Evolutionary conservation across 2,888 invertebrate genomes (phyloP), one percentile per base, ranked within the genome.

Genomic region (Lordiphosa andalusiaca): DNA sequence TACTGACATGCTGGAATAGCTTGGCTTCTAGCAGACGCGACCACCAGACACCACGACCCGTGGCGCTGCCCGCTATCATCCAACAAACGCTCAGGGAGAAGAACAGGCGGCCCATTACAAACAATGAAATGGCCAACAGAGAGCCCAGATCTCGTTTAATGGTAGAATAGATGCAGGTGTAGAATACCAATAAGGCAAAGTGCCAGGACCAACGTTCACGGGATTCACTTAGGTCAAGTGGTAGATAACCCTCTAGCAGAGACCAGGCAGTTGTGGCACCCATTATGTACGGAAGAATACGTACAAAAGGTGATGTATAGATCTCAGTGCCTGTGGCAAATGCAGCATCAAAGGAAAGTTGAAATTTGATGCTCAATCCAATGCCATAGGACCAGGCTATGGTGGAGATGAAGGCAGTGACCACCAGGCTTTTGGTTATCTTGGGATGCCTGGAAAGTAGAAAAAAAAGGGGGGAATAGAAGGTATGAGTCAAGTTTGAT

Each of bases 41-140:
- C 89, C 89, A 90, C 86, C 87, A 86, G 7, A 76, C 85, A 23
- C 89, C 91, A 51, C 92, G 89, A 3, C 91, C 91, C 1, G 91
- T 91, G 25, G 89, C 89, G 71, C 92, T 92, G 40, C 92, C 92
- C 10, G 91, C 85, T 25, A 92, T 86, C 67, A 92, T 82, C 92
- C 92, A 93, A 37, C 91, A 90, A 4, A 92, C 78, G 4, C 91
- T 91, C 19, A 91, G 56, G 2, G 91, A 91, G 90, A 92, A 92
- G 13, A 90, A 83, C 0, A 91, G 88, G 40, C 92, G 90, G 3
- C 91, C 90, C 5, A 91, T 56, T 0, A 91, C 91, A 38, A 91
- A 90, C 55, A 92, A 90, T 7, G 91, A 63, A 0, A 91, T 90
- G 5, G 91, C 89, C 38, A 89, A 68, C 6, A 91, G 55, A 0